Percentiles rank a stretch among this genome's conserved stretches.
These are phyloP conservation scores for Thomomys bottae DNA, from an alignment of 2,113 vertebrate genomes.

Conservation along the genomic window DNA sequence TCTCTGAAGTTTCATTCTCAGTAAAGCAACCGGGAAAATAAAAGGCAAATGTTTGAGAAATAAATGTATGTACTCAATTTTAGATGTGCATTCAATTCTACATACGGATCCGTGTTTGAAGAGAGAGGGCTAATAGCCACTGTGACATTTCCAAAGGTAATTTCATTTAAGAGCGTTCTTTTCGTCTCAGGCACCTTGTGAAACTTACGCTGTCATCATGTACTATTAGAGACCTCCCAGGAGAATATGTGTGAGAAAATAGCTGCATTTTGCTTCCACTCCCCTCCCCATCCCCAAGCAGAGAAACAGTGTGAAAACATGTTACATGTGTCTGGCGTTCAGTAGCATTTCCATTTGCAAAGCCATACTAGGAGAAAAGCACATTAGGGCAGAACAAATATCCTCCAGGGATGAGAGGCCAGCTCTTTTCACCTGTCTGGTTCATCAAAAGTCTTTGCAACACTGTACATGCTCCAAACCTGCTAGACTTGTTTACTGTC, in stretches of 20 bases:
- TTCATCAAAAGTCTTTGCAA: accelerated
- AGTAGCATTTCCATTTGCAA: not conserved
- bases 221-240: not conserved
- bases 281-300: not conserved
- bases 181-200: not conserved
- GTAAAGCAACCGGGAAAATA: conserved; percentile 2
- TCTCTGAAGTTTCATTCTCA: not conserved
- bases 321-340: accelerated
- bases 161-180: conserved; percentile 28
- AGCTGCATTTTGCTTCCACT: not conserved
- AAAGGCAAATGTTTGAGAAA: conserved; percentile 24
- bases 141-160: conserved; percentile 34
- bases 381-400: not conserved
- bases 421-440: accelerated
- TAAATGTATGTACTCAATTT: not conserved
- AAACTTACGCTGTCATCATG: conserved; percentile 12
- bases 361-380: not conserved
- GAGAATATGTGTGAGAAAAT: conserved; percentile 42
- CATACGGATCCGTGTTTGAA: not conserved
- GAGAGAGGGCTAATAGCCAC: not conserved
- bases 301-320: not conserved
- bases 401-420: accelerated
- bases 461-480: not conserved
- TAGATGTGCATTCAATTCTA: not conserved
- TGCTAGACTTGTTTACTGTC: not conserved